Base-by-base conservation (phyloP, 2,797 vertebrate species). In the Alfaro cultratus region DNA sequence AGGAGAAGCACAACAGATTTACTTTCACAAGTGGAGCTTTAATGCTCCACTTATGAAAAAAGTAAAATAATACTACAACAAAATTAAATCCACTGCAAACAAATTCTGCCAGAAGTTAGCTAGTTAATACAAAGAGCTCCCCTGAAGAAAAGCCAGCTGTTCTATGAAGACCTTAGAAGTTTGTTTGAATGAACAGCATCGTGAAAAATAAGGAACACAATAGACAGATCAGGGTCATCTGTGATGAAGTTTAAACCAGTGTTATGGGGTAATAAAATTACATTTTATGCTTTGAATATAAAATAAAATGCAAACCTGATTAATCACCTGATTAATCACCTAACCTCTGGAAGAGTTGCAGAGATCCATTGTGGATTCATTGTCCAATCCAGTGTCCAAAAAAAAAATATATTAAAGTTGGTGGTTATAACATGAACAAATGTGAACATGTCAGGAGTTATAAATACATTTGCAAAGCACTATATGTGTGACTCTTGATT, bases 401-500 rank as follows among this genome's bases (percentile, higher is more conserved):
- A 1, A 7, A 15, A 29, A n/a, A 29, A 45, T 8, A 45, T 46
- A n/a, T n/a, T 70, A 15, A 71, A 23, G 34, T 26, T 41, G 3
- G 64, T 41, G 64, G 36, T 68, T 23, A 68, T 23, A 67, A 67
- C 18, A 45, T 71, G 41, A 71, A 71, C 68, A 71, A 71, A 71
- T 71, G 26, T 71, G 23, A n/a, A 45, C 15, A 45, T 15, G 43
- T 45, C 39, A 43, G 41, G 67, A 70, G 67, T 2, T 29, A 46
- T 18, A 18, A 18, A 26, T 26, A 16, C 12, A 46, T 45, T 70
- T 70, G 13, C 41, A n/a, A n/a, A 45, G 39, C 39, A 45, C 39
- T 43, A n/a, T 15, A 70, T 39, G 29, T 76, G 53, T 77, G 34
- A 77, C 62, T 74, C n/a, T 86, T 85, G 77, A 89, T 85, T 45